A percentile compares a stretch with the other conserved stretches of the same genome.
phyloP scores from a whole-genome alignment of 2,888 invertebrate genomes.

The Watsonalla binaria region DNA sequence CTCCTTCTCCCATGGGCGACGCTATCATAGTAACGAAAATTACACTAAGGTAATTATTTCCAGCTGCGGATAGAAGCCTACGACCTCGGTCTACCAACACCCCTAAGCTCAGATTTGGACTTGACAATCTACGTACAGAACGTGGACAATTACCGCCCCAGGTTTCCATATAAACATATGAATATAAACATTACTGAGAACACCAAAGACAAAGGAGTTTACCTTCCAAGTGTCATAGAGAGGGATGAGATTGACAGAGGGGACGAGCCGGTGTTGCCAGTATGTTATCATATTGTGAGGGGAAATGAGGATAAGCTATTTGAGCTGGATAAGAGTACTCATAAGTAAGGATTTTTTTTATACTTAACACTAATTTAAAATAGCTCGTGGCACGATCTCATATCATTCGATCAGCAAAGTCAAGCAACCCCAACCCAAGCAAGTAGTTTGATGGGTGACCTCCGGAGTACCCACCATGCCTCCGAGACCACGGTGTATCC shows the following conservation, averaged over 20 bases:
- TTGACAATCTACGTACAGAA: constrained; percentile 92
- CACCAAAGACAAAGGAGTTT: constrained; percentile 77
- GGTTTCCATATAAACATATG: constrained; percentile 86
- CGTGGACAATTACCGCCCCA: constrained; percentile 93
- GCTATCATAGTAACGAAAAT: too few relatives aligned
- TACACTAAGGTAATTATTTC: constrained; percentile 6
- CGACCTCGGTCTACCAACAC: constrained; percentile 92
- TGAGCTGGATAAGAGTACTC: constrained; percentile 83
- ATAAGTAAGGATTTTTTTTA: constrained; percentile 76
- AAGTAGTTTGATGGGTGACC: too few relatives aligned
- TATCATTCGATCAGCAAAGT: too few relatives aligned
- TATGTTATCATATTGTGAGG: constrained; percentile 95
- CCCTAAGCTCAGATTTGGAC: constrained; percentile 92
- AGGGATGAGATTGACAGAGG: constrained; percentile 91
- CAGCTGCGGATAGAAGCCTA: constrained; percentile 94
- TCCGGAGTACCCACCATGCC: too few relatives aligned
- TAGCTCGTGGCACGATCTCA: too few relatives aligned
- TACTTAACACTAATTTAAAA: too few relatives aligned
- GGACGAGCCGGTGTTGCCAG: constrained; percentile 87
- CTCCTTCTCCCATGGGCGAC: too few relatives aligned
- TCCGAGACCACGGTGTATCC: too few relatives aligned
- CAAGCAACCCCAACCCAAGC: too few relatives aligned
- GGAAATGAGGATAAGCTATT: constrained; percentile 88
- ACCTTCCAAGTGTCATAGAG: constrained; percentile 90
- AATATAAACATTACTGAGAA: constrained; percentile 86